These are phyloP conservation scores for Micromys minutus DNA, from an alignment of 2,113 vertebrate genomes.

Conservation along the genomic window DNA sequence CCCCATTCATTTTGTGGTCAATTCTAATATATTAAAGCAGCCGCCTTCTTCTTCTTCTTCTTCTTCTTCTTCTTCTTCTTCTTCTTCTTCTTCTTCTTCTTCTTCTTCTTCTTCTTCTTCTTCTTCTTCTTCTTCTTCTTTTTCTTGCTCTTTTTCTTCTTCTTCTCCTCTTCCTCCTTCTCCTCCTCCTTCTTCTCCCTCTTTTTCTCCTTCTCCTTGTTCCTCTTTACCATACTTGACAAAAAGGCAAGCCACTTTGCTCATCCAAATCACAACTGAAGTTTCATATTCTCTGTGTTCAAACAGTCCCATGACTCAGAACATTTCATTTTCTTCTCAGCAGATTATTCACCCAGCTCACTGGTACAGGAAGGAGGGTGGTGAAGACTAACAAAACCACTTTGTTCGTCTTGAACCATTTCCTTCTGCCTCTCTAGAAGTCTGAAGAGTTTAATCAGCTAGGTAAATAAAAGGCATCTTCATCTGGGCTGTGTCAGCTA, in stretches of 20 bases:
- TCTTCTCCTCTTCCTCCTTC: background rate
- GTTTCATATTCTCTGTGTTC: slow-evolving; percentile 54
- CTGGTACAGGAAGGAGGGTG: background rate
- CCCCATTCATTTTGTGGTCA: slow-evolving; percentile 50
- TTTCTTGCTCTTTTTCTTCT: background rate
- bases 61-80: background rate
- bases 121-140: background rate
- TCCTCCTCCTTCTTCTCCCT: background rate
- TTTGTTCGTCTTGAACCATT: background rate
- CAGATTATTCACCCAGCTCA: background rate
- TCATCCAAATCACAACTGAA: background rate
- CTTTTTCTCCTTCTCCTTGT: background rate
- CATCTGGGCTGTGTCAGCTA: background rate
- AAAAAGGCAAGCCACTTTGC: slow-evolving; percentile 21
- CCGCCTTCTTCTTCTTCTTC: background rate
- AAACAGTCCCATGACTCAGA: background rate
- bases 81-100: no score
- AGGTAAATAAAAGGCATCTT: background rate
- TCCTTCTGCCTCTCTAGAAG: slow-evolving; percentile 19
- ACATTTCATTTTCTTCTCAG: slow-evolving; percentile 7
- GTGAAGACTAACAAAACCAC: background rate
- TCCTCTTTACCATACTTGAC: background rate
- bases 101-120: background rate
- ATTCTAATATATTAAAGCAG: slow-evolving; percentile 33
- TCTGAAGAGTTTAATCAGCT: slow-evolving; percentile 27